Conservation (phyloP, 2,888 invertebrate genomes). For the Callosobruchus maculatus region DNA sequence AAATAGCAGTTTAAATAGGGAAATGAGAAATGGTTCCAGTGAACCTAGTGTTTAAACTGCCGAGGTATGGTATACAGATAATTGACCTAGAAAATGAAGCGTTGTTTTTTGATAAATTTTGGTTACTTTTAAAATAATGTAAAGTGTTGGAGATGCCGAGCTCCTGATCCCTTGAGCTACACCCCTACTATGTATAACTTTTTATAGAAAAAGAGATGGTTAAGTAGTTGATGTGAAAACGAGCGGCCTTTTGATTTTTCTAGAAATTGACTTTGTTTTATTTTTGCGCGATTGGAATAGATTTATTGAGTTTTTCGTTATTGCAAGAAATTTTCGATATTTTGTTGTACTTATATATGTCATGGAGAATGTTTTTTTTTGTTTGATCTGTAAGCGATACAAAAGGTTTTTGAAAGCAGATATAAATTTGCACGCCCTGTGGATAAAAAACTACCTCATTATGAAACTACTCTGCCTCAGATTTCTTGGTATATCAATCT, state of each 20-base stretch:
- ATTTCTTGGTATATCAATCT: constrained; percentile 26
- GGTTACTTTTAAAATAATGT: too few species aligned
- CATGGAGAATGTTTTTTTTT: neutral
- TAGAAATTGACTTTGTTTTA: neutral
- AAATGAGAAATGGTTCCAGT: too few species aligned
- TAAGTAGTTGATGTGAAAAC: neutral
- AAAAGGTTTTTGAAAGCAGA: neutral
- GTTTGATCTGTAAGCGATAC: neutral
- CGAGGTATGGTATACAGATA: neutral
- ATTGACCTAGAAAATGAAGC: too few species aligned
- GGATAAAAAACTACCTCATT: constrained; percentile 28
- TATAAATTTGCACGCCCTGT: neutral
- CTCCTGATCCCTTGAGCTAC: neutral
- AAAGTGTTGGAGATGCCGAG: neutral
- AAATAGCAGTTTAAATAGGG: too few species aligned
- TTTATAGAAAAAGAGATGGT: neutral
- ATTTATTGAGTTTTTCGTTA: neutral
- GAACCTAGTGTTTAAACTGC: too few species aligned
- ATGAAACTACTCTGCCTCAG: constrained; percentile 35
- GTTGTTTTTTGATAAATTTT: neutral
- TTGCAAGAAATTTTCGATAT: neutral
- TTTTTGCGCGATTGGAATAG: neutral
- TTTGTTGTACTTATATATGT: neutral
- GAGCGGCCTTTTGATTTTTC: neutral
- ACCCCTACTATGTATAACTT: neutral